phyloP scores from a whole-genome alignment of 2,888 invertebrate species.

The Mimas tiliae region DNA sequence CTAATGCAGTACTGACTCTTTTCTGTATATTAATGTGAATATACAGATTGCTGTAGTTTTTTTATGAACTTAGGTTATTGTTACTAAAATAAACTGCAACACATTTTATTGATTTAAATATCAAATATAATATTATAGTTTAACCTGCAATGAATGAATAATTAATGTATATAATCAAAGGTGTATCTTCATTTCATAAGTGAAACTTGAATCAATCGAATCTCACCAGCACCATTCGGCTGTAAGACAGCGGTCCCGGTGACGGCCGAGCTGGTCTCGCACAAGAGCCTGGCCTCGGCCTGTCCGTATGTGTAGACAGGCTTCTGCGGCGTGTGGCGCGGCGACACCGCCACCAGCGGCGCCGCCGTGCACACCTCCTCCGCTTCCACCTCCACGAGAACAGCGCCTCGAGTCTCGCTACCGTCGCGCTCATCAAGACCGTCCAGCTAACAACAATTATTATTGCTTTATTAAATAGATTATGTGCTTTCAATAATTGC shows the following conservation, averaged over 20 bases:
- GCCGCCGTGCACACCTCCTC: constrained; percentile 92
- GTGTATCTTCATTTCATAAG: neutral
- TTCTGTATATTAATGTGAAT: too few species aligned
- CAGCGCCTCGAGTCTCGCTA: constrained; percentile 87
- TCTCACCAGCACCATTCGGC: constrained; percentile 67
- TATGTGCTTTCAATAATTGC: neutral
- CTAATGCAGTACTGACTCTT: neutral
- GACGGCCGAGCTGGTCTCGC: constrained; percentile 74
- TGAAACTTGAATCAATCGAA: neutral
- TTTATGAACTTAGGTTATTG: too few species aligned
- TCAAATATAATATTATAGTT: too few species aligned
- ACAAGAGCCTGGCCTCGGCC: constrained; percentile 82
- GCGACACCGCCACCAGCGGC: constrained; percentile 87
- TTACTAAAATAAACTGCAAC: too few species aligned
- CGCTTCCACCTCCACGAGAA: constrained; percentile 92
- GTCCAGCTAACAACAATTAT: constrained; percentile 51
- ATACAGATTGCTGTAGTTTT: too few species aligned
- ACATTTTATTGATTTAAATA: too few species aligned
- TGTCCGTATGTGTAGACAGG: constrained; percentile 89
- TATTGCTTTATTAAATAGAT: neutral
- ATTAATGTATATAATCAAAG: too few species aligned
- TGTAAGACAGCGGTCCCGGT: constrained; percentile 77
- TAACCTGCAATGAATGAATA: too few species aligned
- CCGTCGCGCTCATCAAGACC: constrained; percentile 68
- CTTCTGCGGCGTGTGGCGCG: constrained; percentile 87